These are phyloP conservation scores for Zootoca vivipara DNA, from an alignment of 2,113 vertebrate species.

Conservation along the genomic window DNA sequence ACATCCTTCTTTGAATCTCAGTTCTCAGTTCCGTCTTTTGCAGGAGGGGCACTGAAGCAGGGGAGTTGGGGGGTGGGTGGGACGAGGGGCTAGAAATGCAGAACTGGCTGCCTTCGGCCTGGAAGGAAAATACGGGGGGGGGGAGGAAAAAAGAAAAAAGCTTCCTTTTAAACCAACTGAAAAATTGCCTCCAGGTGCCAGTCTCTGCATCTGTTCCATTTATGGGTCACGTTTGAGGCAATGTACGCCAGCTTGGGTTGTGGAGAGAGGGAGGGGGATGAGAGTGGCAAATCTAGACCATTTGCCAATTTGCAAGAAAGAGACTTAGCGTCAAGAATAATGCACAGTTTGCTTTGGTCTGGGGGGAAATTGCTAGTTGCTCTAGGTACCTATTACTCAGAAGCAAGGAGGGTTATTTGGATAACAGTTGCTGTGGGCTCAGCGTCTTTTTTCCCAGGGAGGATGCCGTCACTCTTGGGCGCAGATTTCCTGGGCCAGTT, in stretches of 20 bases:
- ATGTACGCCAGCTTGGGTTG: background rate
- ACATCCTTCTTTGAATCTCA: background rate
- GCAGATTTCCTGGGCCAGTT: slow-evolving; percentile 5
- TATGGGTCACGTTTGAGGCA: background rate
- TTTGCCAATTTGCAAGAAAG: background rate
- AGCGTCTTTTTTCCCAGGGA: background rate
- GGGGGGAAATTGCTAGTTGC: slow-evolving; percentile 29
- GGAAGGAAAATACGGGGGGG: background rate
- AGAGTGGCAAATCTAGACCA: background rate
- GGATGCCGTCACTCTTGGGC: background rate
- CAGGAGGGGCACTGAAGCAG: background rate
- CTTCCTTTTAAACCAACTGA: background rate
- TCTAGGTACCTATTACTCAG: slow-evolving; percentile 23
- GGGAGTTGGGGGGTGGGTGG: accelerated
- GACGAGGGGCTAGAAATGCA: too few relatives aligned
- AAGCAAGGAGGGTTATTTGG: slow-evolving; percentile 24
- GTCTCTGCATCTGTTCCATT: background rate
- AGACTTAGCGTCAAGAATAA: background rate
- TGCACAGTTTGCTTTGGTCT: background rate
- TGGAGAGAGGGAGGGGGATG: background rate
- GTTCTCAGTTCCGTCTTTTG: background rate
- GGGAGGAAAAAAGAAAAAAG: background rate
- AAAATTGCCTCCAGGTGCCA: background rate
- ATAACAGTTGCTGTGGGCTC: slow-evolving; percentile 37
- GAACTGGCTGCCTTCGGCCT: background rate